Evolutionary conservation across 2,888 invertebrate genomes (phyloP).

Genomic region (Rhyacophila evoluta): DNA sequence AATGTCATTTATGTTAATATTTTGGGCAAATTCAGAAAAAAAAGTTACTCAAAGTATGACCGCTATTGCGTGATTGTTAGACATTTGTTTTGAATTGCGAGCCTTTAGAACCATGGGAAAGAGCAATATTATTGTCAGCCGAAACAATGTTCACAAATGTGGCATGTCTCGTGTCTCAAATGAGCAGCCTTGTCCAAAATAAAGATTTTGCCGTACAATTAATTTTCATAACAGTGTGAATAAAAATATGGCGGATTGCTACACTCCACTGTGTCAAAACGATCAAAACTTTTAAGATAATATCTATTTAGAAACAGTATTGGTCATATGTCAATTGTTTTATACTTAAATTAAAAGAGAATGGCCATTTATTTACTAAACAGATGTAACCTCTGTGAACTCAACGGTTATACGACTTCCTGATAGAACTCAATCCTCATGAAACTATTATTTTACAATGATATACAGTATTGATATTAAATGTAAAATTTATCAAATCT

Average conservation of each 20-base stretch:
- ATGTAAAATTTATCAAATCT: no score
- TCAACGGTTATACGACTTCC: neutral
- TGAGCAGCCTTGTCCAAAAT: slow-evolving; percentile 34
- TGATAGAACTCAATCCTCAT: no score
- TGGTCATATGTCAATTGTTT: slow-evolving; percentile 20
- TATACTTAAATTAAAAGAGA: slow-evolving; percentile 10
- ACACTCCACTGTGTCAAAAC: slow-evolving; percentile 23
- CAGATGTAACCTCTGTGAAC: neutral
- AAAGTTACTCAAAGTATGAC: neutral
- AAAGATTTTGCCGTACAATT: slow-evolving; percentile 33
- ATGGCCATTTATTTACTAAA: neutral
- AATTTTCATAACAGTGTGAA: slow-evolving; percentile 38
- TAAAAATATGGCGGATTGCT: slow-evolving; percentile 28
- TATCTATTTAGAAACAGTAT: neutral
- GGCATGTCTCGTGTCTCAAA: slow-evolving; percentile 33
- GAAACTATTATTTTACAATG: no score
- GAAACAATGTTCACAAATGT: slow-evolving; percentile 33
- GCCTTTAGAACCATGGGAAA: slow-evolving; percentile 36
- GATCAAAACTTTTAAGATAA: neutral
- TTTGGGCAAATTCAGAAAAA: slow-evolving; percentile 21
- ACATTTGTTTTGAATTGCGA: slow-evolving; percentile 19
- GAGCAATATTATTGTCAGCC: slow-evolving; percentile 30
- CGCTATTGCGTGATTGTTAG: slow-evolving; percentile 10
- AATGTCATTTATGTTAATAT: slow-evolving; percentile 33
- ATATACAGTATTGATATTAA: no score